Base-by-base conservation (phyloP, 1,140 invertebrate genomes). In the Solen grandis region DNA sequence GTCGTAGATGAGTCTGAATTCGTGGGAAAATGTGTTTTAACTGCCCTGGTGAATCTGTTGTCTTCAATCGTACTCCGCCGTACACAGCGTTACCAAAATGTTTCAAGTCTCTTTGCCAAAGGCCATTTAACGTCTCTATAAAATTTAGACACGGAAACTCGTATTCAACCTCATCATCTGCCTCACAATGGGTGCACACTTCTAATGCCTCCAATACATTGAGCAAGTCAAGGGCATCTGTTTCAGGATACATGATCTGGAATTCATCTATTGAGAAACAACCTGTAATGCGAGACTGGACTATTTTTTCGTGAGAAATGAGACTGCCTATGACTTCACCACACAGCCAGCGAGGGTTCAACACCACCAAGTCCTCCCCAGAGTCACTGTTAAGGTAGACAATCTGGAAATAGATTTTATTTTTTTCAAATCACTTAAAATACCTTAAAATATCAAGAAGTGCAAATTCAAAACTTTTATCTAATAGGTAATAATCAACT, bases 71-170 rank as follows among this genome's bases (percentile, higher is more conserved):
- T 52, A 96, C 91, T 50, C 96, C 96, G 22, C 95, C 95, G 87
- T 96, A 96, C 36, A 94, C 93, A 35, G 93, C 91, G 65, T 93
- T 90, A 4, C 82, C 88, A 81, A 95, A 95, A 46, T 93, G 89
- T 22, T 93, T 92, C 85, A 95, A 93, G 87, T 95, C 94, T 36
- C 94, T 92, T 82, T 95, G 94, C 96, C 96, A 97, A 27, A 96
- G 90, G 41, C 95, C 95, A 36, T 94, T 94, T 19, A 96, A 89
- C 14, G 95, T 94, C 88, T 96, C 96, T 13, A 95, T 93, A 55
- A 96, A 93, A 90, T 96, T 96, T 84, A 96, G 95, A 86, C 95
- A 95, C 0, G 96, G 96, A 89, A 97, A 96, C 93, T 97, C 96
- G 88, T 95, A 97, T 90, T 96, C 95, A 29, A 95, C 93, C 65